Percentiles rank a stretch among this genome's conserved stretches.
Evolutionary conservation across 2,113 vertebrate genomes (phyloP).

Genomic region (Phasianus colchicus): DNA sequence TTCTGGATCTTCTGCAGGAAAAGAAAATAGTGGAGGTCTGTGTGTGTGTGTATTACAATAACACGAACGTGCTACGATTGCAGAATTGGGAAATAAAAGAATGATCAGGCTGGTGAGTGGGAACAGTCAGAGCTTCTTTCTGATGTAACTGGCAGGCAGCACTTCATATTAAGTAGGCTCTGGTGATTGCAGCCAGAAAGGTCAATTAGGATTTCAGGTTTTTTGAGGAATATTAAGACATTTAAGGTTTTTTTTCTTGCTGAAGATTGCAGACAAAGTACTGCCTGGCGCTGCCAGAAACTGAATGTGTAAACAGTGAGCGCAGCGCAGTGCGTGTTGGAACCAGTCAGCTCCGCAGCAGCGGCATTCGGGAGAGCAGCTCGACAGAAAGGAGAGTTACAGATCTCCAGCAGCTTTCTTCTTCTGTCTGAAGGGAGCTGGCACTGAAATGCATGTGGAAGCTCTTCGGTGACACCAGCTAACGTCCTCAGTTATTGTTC

Average conservation of each 20-base stretch:
- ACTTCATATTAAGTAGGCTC: neutral
- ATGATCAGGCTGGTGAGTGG: neutral
- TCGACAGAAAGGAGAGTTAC: rapidly evolving
- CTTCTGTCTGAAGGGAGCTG: neutral
- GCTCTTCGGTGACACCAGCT: neutral
- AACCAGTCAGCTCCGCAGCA: neutral
- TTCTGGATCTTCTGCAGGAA: neutral
- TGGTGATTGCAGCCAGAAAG: neutral
- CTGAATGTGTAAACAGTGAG: neutral
- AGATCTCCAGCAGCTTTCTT: neutral
- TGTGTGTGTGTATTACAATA: rapidly evolving
- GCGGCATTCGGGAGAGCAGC: neutral
- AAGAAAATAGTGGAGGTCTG: neutral
- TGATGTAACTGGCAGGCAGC: neutral
- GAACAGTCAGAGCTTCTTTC: neutral
- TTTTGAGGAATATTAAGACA: neutral
- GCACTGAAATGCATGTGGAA: rapidly evolving
- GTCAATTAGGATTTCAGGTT: neutral
- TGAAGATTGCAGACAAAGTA: neutral
- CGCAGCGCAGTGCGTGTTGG: rapidly evolving
- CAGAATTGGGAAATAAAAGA: neutral
- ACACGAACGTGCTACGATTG: rapidly evolving
- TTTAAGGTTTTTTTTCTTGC: neutral
- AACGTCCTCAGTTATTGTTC: neutral
- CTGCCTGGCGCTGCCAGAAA: neutral